Evolutionary conservation across 2,888 invertebrate genomes (phyloP), one percentile per base, ranked within the genome.

Genomic region (Psylliodes chrysocephalus): DNA sequence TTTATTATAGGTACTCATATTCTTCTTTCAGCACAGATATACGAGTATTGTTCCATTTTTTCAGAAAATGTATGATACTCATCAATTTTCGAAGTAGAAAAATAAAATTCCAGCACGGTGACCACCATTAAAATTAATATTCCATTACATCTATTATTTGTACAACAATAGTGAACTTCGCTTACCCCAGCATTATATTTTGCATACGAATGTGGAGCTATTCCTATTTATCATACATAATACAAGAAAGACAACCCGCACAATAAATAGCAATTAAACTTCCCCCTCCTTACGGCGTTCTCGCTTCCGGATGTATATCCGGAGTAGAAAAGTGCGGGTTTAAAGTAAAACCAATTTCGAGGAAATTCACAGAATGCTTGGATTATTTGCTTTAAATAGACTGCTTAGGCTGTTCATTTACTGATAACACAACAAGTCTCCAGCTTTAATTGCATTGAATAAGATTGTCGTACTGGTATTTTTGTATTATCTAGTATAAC

Each of bases 191-290:
- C 18, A 42, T 17, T 18, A 38, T 38, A 18, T 42, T 42, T 42
- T 42, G 42, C 42, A 42, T 42, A 42, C 18, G 42, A 42, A 42
- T 42, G 42, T 42, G 18, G 14, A 42, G 8, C 10, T 1, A 42
- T 18, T 42, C 42, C 55, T 10, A 42, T 55, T 55, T 30, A 44
- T 55, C 55, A 42, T 44, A 28, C 42, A 44, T 55, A 55, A 55
- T 55, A 4, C 55, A 7, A 28, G 42, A 19, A 47, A 51, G 59
- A 51, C 51, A 59, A 40, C 28, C 40, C 54, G 19, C 30, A 38
- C 61, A 61, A 55, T 61, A 61, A 61, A 61, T 54, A 61, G 54
- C 61, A 54, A 61, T 55, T 55, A 61, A 61, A 61, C 49, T 12
- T 14, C 15, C 33, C 25, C 61, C 33, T 12, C 35, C 10, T 8